These are phyloP conservation scores for Clistopyga incitator DNA, from an alignment of 2,888 invertebrate species.

Conservation along the genomic window DNA sequence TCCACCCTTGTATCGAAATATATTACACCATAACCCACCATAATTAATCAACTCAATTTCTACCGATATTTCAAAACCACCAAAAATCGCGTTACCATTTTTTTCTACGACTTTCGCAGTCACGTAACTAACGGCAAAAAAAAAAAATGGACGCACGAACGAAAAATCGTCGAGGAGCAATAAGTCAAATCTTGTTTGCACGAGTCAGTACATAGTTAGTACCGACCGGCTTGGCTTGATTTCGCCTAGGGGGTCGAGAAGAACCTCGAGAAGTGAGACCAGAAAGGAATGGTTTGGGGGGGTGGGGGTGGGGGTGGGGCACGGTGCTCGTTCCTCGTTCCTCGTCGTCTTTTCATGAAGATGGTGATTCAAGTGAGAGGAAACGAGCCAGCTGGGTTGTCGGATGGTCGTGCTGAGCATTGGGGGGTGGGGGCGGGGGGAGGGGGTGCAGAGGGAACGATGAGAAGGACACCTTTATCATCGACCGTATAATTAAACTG, in stretches of 20 bases:
- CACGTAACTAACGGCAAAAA: neutral
- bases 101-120: neutral
- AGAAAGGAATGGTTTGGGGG: constrained; percentile 59
- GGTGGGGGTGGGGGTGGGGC: constrained; percentile 58
- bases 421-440: constrained; percentile 23
- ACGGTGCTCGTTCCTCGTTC: constrained; percentile 65
- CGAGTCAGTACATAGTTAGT: constrained; percentile 80
- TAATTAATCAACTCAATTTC: no score
- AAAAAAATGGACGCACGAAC: constrained; percentile 64
- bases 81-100: no score
- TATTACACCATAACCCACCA: no score
- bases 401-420: constrained; percentile 34
- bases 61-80: no score
- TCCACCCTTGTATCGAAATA: no score
- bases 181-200: constrained; percentile 83
- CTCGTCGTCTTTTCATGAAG: constrained; percentile 28
- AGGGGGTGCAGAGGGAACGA: constrained; percentile 50
- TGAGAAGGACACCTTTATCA: constrained; percentile 80
- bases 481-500: constrained; percentile 84
- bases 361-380: constrained; percentile 59
- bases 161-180: constrained; percentile 80
- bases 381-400: constrained; percentile 33
- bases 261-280: constrained; percentile 69
- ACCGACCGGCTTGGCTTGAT: constrained; percentile 73
- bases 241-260: constrained; percentile 74